These are phyloP conservation scores for Enteromius thamalakanensis DNA, from an alignment of 2,797 vertebrate species.

Conservation along the genomic window DNA sequence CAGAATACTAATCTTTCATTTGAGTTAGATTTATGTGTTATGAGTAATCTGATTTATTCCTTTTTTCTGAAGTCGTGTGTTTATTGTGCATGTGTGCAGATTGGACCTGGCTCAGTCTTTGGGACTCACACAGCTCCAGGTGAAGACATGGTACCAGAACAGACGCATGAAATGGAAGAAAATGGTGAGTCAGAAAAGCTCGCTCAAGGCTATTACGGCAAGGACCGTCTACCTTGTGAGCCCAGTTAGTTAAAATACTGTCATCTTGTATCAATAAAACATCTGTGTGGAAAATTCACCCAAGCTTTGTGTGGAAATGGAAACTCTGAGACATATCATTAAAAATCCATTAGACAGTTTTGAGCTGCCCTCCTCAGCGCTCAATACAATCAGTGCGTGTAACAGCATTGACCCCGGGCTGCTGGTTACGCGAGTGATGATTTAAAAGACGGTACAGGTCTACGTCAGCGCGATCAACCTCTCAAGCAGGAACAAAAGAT, in stretches of 20 bases:
- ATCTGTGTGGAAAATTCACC: slow-evolving; percentile 36
- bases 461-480: slow-evolving; percentile 71
- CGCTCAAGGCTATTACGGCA: neutral
- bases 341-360: slow-evolving; percentile 60
- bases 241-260: neutral
- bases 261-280: slow-evolving; percentile 24
- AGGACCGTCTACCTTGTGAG: neutral
- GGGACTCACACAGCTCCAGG: slow-evolving; percentile 97
- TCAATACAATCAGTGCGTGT: slow-evolving; percentile 21
- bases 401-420: slow-evolving; percentile 16
- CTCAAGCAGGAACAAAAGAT: slow-evolving; percentile 55
- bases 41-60: too few relatives aligned
- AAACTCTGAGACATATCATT: slow-evolving; percentile 55
- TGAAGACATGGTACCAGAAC: slow-evolving; percentile 99
- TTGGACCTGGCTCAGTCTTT: slow-evolving; percentile 94
- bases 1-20: neutral
- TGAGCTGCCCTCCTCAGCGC: slow-evolving; percentile 43
- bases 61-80: neutral
- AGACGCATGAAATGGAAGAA: slow-evolving; percentile 99
- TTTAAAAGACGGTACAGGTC: slow-evolving; percentile 61
- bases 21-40: neutral
- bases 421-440: slow-evolving; percentile 61
- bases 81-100: slow-evolving; percentile 70
- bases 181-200: slow-evolving; percentile 82
- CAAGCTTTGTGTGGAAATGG: slow-evolving; percentile 36